These are phyloP conservation scores for Brachypodius melanocephalos DNA, from an alignment of 2,113 vertebrate genomes.

Conservation along the genomic window DNA sequence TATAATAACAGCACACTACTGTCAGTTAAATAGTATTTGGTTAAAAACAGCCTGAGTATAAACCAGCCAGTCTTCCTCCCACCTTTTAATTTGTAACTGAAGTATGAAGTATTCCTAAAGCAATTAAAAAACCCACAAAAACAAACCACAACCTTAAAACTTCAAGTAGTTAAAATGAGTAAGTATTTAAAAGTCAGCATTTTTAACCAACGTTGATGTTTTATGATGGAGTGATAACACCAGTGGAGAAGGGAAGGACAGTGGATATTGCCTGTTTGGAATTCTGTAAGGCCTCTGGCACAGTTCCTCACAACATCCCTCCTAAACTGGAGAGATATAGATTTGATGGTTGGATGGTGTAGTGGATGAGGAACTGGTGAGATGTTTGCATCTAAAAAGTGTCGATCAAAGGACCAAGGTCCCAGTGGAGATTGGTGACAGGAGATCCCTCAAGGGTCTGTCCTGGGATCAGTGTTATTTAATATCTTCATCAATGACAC, in stretches of 20 bases:
- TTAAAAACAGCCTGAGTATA: background rate
- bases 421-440: rapidly evolving
- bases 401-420: background rate
- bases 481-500: background rate
- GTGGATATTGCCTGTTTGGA: background rate
- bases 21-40: background rate
- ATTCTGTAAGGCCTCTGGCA: background rate
- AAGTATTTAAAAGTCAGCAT: background rate
- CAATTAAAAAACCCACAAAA: background rate
- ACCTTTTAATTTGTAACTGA: background rate
- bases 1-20: background rate
- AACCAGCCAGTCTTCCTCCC: background rate
- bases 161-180: background rate
- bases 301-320: too few species aligned
- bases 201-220: background rate
- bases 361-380: background rate
- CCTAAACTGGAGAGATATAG: background rate
- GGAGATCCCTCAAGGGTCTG: background rate
- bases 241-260: background rate
- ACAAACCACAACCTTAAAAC: background rate
- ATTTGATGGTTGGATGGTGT: background rate
- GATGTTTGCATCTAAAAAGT: too few species aligned
- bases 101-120: background rate
- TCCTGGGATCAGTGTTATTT: background rate
- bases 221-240: background rate